Evolutionary conservation across 2,113 vertebrate genomes (phyloP).

Genomic region (Pungitius pungitius): DNA sequence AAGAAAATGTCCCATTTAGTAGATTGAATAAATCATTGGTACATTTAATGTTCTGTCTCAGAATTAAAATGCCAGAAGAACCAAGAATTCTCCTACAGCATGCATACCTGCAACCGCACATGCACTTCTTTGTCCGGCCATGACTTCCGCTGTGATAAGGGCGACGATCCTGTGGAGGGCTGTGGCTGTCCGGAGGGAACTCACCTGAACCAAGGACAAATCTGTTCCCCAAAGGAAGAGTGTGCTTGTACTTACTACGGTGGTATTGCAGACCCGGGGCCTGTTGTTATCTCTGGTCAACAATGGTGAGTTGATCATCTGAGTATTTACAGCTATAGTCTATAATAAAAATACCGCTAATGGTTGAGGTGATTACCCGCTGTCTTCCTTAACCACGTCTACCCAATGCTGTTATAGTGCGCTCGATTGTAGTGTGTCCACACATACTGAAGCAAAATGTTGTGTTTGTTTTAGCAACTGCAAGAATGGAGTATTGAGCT

Average conservation of each 20-base stretch:
- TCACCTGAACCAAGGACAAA: constrained; percentile 52
- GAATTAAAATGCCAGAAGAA: constrained; percentile 68
- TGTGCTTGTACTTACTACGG: constrained; percentile 63
- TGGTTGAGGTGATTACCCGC: neutral
- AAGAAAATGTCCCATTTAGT: neutral
- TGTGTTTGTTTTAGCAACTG: constrained; percentile 66
- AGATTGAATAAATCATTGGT: neutral
- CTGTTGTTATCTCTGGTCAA: constrained; percentile 61
- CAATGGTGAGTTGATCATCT: constrained; percentile 68
- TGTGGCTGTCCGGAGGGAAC: constrained; percentile 75
- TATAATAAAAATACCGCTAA: too few species aligned
- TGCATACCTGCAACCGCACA: constrained; percentile 71
- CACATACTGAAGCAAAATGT: neutral
- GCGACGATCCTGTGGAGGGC: constrained; percentile 70
- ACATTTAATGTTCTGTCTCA: constrained; percentile 40
- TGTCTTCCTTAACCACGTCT: neutral
- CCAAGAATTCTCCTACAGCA: constrained; percentile 68
- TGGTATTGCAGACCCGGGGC: constrained; percentile 38
- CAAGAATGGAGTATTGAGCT: constrained; percentile 69
- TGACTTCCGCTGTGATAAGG: constrained; percentile 66
- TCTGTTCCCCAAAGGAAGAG: constrained; percentile 57
- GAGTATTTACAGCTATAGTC: neutral
- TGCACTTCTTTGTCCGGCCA: constrained; percentile 67
- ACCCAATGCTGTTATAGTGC: neutral
- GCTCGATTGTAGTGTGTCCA: neutral